Evolutionary conservation across 2,113 vertebrate species (phyloP).

Genomic region (Leptobrachium leishanense): DNA sequence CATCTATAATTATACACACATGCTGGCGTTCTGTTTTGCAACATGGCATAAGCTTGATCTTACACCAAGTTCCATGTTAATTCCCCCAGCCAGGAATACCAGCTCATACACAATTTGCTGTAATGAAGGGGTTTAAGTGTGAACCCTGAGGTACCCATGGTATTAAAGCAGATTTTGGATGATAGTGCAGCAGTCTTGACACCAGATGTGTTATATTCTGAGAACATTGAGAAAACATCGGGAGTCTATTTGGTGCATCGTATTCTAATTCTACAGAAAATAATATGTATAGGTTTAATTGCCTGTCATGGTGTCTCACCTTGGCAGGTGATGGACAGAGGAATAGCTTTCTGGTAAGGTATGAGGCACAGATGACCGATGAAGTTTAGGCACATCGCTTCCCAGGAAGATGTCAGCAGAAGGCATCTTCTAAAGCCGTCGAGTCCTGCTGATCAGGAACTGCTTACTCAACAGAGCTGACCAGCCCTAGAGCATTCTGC

Average conservation of each 20-base stretch:
- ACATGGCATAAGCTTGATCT: background rate
- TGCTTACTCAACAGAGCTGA: slow-evolving; percentile 60
- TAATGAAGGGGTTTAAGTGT: background rate
- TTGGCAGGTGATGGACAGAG: slow-evolving; percentile 67
- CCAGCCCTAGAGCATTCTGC: slow-evolving; percentile 20
- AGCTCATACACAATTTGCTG: background rate
- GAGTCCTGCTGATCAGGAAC: slow-evolving; percentile 55
- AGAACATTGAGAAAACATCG: background rate
- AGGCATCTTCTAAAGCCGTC: slow-evolving; percentile 51
- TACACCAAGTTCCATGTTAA: background rate
- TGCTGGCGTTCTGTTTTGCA: background rate
- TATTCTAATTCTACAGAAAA: background rate
- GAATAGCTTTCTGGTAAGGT: slow-evolving; percentile 59
- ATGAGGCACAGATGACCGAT: slow-evolving; percentile 68
- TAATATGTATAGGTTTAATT: background rate
- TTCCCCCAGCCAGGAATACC: background rate
- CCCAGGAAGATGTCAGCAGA: slow-evolving; percentile 51
- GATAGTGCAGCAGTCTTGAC: background rate
- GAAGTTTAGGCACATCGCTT: slow-evolving; percentile 67
- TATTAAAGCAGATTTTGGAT: background rate
- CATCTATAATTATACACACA: background rate
- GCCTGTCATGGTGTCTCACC: slow-evolving; percentile 59
- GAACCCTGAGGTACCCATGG: background rate
- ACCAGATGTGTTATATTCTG: background rate
- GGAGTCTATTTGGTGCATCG: background rate